Evolutionary conservation across 2,113 vertebrate species (phyloP), one percentile per base, ranked within the genome.

Genomic region (Progne subis): DNA sequence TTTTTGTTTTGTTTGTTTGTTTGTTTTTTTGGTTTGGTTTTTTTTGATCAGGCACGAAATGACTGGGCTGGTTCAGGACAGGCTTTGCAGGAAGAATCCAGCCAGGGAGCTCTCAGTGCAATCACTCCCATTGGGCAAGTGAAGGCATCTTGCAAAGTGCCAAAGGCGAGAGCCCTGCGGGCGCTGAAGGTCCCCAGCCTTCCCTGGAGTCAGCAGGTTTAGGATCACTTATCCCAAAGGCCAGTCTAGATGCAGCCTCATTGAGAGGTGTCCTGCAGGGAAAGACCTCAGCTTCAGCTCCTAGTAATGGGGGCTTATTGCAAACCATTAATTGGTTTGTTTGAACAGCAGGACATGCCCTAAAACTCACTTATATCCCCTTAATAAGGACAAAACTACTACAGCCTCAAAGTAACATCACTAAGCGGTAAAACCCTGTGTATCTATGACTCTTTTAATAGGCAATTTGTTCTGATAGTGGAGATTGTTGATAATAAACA

Each of bases 191-290:
- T 34, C 20, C 44, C 8, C 61, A 60, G 26, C n/a, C 75, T 82
- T 74, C 55, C 43, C 39, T 64, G 60, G 14, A 92, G 37, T 74
- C 79, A 88, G 70, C 67, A 67, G 34, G 64, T 50, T 90, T 67
- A 61, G 76, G 37, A 67, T 37, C 39, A 34, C 18, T 93, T 61
- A 55, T 50, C 18, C 63, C 12, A 5, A 50, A 55, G 68, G 26
- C 32, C 29, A 10, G 55, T 50, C 39, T 93, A 67, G 55, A 43
- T 63, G 43, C 1, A 77, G 29, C 43, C 43, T 63, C 32, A 34
- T 1, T 70, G 79, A 86, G 82, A 83, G 43, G 13, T 47, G 50
- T 55, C 90, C 71, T 88, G 88, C 86, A 88, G 92, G 72, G 90
- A 93, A 31, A 70, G 55, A 59, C 43, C 69, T 32, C 0, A 3